Conservation (phyloP, 2,113 vertebrate genomes). For the Pagrus major region DNA sequence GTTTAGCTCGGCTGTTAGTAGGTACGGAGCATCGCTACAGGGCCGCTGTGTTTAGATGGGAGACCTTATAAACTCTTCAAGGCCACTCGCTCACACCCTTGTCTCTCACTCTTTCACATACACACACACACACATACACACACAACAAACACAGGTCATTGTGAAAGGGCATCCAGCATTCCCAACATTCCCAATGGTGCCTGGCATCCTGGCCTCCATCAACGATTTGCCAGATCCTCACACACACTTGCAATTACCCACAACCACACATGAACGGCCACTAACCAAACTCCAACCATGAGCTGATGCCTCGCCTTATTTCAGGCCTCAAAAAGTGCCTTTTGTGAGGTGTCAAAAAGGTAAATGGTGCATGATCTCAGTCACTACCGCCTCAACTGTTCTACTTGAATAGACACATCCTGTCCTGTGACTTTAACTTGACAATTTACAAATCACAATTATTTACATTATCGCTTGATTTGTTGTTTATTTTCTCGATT, state of each 20-base stretch:
- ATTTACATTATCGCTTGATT: background rate
- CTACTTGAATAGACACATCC: background rate
- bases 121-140: slow-evolving; percentile 14
- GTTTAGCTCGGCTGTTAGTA: slow-evolving; percentile 40
- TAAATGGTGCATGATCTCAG: background rate
- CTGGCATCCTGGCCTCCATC: slow-evolving; percentile 70
- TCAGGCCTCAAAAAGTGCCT: too few relatives aligned
- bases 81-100: slow-evolving; percentile 49
- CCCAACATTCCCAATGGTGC: slow-evolving; percentile 73
- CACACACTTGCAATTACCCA: slow-evolving; percentile 4
- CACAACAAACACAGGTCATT: slow-evolving; percentile 64
- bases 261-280: slow-evolving; percentile 19
- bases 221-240: slow-evolving; percentile 61
- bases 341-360: too few relatives aligned
- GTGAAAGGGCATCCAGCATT: slow-evolving; percentile 73
- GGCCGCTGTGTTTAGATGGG: slow-evolving; percentile 35
- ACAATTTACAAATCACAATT: background rate
- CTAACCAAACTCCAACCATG: slow-evolving; percentile 28
- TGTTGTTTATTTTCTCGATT: background rate
- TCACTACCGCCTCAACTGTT: background rate
- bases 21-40: slow-evolving; percentile 11
- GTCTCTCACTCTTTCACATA: slow-evolving; percentile 15
- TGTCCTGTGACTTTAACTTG: background rate
- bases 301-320: slow-evolving; percentile 13
- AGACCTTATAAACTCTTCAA: slow-evolving; percentile 57